Conservation (phyloP, 2,113 vertebrate genomes). For the Lichenostomus cassidix region DNA sequence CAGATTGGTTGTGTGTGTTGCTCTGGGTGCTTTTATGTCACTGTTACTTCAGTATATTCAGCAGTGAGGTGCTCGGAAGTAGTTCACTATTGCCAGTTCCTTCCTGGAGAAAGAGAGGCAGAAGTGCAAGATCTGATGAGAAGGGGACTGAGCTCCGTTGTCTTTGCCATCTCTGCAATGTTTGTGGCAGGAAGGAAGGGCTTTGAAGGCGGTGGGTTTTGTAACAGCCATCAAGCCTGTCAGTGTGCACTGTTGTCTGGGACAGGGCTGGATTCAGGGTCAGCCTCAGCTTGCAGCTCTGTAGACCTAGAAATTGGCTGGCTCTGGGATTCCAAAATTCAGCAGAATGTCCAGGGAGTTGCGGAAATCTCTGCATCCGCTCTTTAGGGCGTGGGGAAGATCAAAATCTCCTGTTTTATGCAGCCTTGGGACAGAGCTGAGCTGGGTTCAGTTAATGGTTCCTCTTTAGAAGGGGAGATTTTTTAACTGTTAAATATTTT, state of each 20-base stretch:
- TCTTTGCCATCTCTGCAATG: fast-evolving
- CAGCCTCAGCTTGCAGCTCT: background rate
- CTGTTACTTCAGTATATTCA: background rate
- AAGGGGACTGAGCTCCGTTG: background rate
- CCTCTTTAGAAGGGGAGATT: background rate
- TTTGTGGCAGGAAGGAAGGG: background rate
- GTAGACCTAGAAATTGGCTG: background rate
- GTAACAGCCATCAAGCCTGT: background rate
- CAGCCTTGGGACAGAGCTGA: background rate
- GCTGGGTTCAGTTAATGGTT: background rate
- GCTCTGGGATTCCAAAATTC: background rate
- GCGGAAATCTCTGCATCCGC: fast-evolving
- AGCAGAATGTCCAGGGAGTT: background rate
- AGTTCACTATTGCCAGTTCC: background rate
- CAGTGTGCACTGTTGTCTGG: background rate
- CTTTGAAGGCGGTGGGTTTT: background rate
- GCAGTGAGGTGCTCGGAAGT: background rate
- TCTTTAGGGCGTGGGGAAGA: background rate
- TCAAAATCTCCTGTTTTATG: background rate
- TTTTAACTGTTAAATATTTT: background rate
- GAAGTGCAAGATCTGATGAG: background rate
- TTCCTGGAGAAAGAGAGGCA: background rate
- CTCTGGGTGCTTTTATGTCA: background rate
- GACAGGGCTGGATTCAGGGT: background rate
- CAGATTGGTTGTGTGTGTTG: fast-evolving